phyloP scores from a whole-genome alignment of 2,888 invertebrate species.

The Synergus itoensis region DNA sequence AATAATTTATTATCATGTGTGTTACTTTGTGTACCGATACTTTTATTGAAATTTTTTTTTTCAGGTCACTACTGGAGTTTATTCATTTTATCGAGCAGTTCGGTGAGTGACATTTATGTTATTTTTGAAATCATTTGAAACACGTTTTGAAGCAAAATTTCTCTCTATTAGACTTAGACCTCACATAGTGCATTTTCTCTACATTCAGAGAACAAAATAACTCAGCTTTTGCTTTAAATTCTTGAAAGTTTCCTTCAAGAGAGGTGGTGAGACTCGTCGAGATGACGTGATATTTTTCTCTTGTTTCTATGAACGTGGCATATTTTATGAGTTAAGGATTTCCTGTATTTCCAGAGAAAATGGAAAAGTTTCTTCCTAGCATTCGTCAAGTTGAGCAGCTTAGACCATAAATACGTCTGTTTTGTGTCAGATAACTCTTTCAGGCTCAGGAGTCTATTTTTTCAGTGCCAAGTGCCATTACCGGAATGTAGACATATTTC shows the following conservation, averaged over 20 bases:
- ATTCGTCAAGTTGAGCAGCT: slow-evolving; percentile 18
- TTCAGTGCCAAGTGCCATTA: neutral
- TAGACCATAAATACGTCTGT: slow-evolving; percentile 20
- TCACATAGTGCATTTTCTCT: neutral
- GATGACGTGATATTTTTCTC: slow-evolving; percentile 1
- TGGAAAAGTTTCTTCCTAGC: slow-evolving; percentile 18
- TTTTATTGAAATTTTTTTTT: slow-evolving; percentile 13
- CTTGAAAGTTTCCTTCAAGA: slow-evolving; percentile 11
- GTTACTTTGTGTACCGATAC: neutral
- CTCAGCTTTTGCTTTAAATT: neutral
- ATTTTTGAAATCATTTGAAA: slow-evolving; percentile 1
- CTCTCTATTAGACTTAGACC: neutral
- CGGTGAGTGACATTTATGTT: neutral
- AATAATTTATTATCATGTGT: slow-evolving; percentile 15
- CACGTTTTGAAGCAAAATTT: neutral
- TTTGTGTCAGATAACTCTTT: neutral
- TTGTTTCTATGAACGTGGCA: slow-evolving; percentile 25
- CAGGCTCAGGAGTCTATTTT: neutral
- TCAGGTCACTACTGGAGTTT: neutral
- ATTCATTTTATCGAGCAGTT: neutral
- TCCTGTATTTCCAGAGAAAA: slow-evolving; percentile 1
- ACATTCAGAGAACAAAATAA: neutral
- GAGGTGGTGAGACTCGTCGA: slow-evolving; percentile 1
- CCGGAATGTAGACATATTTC: neutral
- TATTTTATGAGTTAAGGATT: slow-evolving; percentile 25